Evolutionary conservation across 2,113 vertebrate genomes (phyloP).

Genomic region (Charina bottae): DNA sequence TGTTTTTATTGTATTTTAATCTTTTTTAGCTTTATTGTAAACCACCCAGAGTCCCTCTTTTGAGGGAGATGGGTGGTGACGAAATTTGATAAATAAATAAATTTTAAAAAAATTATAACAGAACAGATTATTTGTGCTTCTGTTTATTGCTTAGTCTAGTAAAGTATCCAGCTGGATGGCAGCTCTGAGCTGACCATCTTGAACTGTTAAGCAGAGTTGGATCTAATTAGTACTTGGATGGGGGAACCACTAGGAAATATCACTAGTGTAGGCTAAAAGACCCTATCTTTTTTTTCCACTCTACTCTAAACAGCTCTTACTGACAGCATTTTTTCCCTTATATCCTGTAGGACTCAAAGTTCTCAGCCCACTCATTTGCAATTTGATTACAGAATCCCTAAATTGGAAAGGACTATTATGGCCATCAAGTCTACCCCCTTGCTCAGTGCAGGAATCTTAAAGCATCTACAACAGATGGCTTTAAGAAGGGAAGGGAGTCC

Average conservation of each 20-base stretch:
- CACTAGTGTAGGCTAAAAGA: not conserved
- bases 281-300: not conserved
- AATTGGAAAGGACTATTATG: not conserved
- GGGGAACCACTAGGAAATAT: not conserved
- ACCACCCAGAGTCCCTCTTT: no score
- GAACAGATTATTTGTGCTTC: not conserved
- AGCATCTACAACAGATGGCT: not conserved
- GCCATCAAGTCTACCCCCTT: not conserved
- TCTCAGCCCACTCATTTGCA: not conserved
- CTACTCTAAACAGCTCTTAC: not conserved
- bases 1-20: no score
- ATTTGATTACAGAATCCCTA: not conserved
- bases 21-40: no score
- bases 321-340: not conserved
- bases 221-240: not conserved
- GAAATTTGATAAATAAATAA: no score
- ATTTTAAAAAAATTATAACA: no score
- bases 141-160: not conserved
- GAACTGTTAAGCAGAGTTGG: not conserved
- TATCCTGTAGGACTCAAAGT: not conserved
- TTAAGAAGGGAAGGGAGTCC: not conserved
- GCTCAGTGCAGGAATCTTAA: not conserved
- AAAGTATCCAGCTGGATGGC: not conserved
- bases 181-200: not conserved
- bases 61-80: no score